Percentiles rank a stretch among this genome's conserved stretches.
Conservation (phyloP, 2,888 invertebrate genomes). For the Napeogenes sylphis region DNA sequence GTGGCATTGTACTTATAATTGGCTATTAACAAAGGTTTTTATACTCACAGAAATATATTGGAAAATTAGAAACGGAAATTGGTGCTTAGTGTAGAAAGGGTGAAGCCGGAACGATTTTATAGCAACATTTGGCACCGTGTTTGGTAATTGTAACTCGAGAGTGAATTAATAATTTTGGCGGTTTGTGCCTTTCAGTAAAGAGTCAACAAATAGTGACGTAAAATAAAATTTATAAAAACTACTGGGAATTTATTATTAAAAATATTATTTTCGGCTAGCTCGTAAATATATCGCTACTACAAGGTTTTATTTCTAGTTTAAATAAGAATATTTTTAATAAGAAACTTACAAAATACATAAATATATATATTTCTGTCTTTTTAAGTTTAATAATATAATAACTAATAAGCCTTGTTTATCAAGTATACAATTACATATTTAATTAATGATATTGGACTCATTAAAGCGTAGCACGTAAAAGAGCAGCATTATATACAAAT, state of each 20-base stretch:
- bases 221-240: too few species aligned
- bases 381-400: too few species aligned
- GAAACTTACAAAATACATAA: too few species aligned
- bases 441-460: constrained; percentile 2
- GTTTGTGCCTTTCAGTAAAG: neutral
- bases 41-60: constrained; percentile 29
- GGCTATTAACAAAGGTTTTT: constrained; percentile 33
- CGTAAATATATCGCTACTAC: too few species aligned
- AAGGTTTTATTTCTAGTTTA: too few species aligned
- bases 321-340: too few species aligned
- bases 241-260: too few species aligned
- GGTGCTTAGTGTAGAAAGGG: constrained; percentile 29
- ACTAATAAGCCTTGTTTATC: too few species aligned
- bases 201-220: too few species aligned
- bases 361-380: too few species aligned
- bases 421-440: neutral
- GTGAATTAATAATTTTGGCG: neutral
- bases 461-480: constrained; percentile 18
- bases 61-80: constrained; percentile 43
- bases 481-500: constrained; percentile 20
- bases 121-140: neutral
- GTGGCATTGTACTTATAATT: constrained; percentile 43
- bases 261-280: too few species aligned
- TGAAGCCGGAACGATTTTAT: constrained; percentile 24
- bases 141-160: constrained; percentile 7